Conservation (phyloP, 2,888 invertebrate genomes). For the Ernsta delagoae region DNA sequence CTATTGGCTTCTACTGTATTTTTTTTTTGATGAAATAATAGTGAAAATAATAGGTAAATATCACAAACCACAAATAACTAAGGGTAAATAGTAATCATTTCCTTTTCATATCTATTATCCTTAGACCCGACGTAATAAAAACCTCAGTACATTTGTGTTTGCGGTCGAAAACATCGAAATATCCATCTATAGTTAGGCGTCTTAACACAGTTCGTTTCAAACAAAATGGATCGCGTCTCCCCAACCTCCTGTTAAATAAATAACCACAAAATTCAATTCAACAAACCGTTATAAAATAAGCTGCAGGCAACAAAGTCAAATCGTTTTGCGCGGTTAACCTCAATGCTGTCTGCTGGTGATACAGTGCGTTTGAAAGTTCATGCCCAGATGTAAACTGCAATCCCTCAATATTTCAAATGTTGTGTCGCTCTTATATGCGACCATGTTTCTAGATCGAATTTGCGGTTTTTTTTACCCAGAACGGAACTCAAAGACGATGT, state of each 20-base stretch:
- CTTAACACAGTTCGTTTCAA: conserved; percentile 25
- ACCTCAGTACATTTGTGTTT: conserved; percentile 15
- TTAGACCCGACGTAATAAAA: conserved; percentile 9
- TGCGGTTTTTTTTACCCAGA: no score
- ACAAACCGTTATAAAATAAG: conserved; percentile 83
- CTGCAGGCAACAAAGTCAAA: conserved; percentile 79
- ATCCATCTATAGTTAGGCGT: conserved; percentile 15
- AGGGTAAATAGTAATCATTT: neutral
- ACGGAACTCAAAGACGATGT: no score
- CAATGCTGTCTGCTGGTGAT: conserved; percentile 75
- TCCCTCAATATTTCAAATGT: conserved; percentile 66
- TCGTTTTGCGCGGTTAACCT: conserved; percentile 82
- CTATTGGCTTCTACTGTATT: no score
- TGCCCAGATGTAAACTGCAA: conserved; percentile 63
- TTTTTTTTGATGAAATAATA: no score
- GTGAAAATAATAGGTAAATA: no score
- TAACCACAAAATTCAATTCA: conserved; percentile 84
- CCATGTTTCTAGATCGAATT: neutral
- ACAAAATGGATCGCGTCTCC: conserved; percentile 47
- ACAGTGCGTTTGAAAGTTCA: conserved; percentile 77
- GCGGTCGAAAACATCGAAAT: conserved; percentile 15
- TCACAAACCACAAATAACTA: no score
- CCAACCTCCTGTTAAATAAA: conserved; percentile 77
- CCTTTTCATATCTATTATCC: neutral
- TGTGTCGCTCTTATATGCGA: neutral